phyloP scores from a whole-genome alignment of 2,888 invertebrate genomes.

The Xanthorhoe spadicearia region DNA sequence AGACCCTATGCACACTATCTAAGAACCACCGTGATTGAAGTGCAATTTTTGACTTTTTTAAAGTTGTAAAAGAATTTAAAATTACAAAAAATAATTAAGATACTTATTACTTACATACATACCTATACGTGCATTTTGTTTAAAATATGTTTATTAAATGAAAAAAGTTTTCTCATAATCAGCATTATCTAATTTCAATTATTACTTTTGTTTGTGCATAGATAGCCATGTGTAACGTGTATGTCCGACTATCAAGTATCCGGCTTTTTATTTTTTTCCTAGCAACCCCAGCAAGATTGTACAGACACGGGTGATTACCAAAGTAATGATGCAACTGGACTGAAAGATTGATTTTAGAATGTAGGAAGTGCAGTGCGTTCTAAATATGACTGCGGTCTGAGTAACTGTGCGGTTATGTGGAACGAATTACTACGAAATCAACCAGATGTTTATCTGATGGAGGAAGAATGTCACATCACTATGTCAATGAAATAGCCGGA shows the following conservation, averaged over 20 bases:
- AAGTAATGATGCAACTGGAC: conserved; percentile 49
- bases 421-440: conserved; percentile 35
- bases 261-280: conserved; percentile 7
- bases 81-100: no score
- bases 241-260: not conserved
- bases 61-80: no score
- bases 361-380: conserved; percentile 49
- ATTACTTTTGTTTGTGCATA: no score
- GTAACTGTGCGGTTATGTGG: conserved; percentile 31
- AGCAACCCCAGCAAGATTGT: conserved; percentile 22
- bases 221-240: no score
- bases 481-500: not conserved
- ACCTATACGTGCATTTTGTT: no score
- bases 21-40: no score
- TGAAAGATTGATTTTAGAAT: conserved; percentile 70
- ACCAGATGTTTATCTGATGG: conserved; percentile 20
- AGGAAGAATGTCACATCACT: not conserved
- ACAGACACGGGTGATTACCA: conserved; percentile 35
- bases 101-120: no score
- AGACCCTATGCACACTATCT: no score
- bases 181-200: no score
- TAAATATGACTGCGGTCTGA: conserved; percentile 32
- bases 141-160: no score
- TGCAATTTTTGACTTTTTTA: no score
- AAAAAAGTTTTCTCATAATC: no score